Evolutionary conservation across 2,113 vertebrate genomes (phyloP).

Genomic region (Albula goreensis): DNA sequence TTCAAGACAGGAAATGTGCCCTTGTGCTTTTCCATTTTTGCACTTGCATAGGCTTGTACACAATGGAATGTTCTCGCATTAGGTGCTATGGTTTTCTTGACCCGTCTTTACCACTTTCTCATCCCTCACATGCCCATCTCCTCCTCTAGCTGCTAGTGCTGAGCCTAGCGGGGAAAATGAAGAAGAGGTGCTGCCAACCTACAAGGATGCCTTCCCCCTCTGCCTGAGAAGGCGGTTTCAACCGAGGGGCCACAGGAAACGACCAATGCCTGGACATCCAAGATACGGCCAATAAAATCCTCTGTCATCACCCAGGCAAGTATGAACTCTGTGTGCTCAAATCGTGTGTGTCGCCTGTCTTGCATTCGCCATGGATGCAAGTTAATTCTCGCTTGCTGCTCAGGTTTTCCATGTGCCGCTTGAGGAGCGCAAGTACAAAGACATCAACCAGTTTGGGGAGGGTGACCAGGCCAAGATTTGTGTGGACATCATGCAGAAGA

Average conservation of each 20-base stretch:
- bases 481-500: constrained; percentile 99
- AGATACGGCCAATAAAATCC: constrained; percentile 94
- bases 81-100: too few species aligned
- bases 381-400: neutral
- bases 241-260: constrained; percentile 85
- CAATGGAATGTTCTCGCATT: neutral
- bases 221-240: constrained; percentile 90
- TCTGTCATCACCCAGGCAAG: constrained; percentile 97
- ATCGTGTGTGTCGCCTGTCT: neutral
- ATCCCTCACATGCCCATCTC: neutral
- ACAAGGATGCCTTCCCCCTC: constrained; percentile 98
- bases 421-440: constrained; percentile 98
- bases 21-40: neutral
- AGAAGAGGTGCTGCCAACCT: constrained; percentile 93
- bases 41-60: neutral
- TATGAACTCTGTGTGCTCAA: neutral
- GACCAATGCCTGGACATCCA: constrained; percentile 85
- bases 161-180: constrained; percentile 84
- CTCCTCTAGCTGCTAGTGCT: constrained; percentile 60
- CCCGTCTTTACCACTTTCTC: neutral
- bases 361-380: neutral
- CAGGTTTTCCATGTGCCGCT: constrained; percentile 98
- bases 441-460: constrained; percentile 98
- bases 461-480: constrained; percentile 98
- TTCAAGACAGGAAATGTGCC: neutral